These are phyloP conservation scores for Elephantulus edwardii DNA, from an alignment of 2,113 vertebrate genomes.

Conservation along the genomic window DNA sequence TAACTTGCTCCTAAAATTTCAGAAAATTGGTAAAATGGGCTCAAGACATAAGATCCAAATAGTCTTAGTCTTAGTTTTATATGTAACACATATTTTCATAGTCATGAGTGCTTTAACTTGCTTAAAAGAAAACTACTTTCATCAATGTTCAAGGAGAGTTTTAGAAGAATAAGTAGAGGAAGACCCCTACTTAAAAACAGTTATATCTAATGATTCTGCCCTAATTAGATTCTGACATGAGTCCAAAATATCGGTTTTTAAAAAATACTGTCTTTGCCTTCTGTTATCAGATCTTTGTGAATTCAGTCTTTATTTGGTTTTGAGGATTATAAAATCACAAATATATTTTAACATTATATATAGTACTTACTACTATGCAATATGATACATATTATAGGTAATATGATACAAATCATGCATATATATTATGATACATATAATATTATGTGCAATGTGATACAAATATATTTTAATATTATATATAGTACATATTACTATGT, in stretches of 20 bases:
- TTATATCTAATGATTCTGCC: background rate
- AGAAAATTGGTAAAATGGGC: constrained; percentile 73
- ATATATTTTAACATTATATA: background rate
- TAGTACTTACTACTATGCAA: too few species aligned
- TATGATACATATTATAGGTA: too few species aligned
- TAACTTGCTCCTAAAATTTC: constrained; percentile 78
- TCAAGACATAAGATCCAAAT: constrained; percentile 74
- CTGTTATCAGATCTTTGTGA: background rate
- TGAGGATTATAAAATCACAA: background rate
- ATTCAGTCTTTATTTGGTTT: background rate
- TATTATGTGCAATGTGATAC: too few species aligned
- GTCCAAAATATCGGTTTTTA: background rate
- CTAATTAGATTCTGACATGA: background rate
- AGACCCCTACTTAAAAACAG: too few species aligned
- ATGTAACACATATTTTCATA: constrained; percentile 37
- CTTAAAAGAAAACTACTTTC: constrained; percentile 70
- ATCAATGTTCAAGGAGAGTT: constrained; percentile 51
- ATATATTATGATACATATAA: too few species aligned
- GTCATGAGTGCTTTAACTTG: constrained; percentile 15
- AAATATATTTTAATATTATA: too few species aligned
- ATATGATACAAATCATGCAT: too few species aligned
- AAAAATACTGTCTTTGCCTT: background rate
- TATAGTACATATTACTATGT: too few species aligned
- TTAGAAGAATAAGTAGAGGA: background rate
- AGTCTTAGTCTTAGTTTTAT: constrained; percentile 60